Evolutionary conservation across 2,888 invertebrate genomes (phyloP).

Genomic region (Hermodice carunculata): DNA sequence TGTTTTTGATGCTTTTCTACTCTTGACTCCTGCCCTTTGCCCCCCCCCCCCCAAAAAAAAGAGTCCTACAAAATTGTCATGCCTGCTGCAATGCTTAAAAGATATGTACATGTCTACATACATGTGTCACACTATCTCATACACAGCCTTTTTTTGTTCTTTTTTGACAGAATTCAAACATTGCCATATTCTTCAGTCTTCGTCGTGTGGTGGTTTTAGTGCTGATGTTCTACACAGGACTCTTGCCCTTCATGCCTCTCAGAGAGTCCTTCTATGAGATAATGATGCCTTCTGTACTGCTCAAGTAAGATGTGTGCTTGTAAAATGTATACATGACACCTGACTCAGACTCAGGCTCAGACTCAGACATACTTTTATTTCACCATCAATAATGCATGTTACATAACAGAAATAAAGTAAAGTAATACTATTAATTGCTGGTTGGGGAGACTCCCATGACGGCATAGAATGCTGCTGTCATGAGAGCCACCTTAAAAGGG

Average conservation of each 20-base stretch:
- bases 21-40: no score
- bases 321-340: no score
- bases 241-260: constrained; percentile 77
- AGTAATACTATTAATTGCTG: no score
- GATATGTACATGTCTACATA: not conserved
- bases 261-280: constrained; percentile 78
- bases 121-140: no score
- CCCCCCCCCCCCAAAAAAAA: not conserved
- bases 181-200: constrained; percentile 76
- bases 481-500: no score
- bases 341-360: no score
- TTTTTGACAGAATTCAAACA: constrained; percentile 75
- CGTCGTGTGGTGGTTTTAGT: constrained; percentile 73
- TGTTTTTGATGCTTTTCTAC: no score
- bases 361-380: no score
- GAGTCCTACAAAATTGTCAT: not conserved
- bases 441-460: no score
- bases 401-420: no score
- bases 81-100: not conserved
- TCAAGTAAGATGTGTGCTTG: constrained; percentile 68
- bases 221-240: constrained; percentile 75
- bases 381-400: no score
- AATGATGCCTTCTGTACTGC: constrained; percentile 74
- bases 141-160: constrained; percentile 8
- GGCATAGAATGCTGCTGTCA: no score